Percentiles rank a stretch among this genome's conserved stretches.
phyloP scores from a whole-genome alignment of 2,113 vertebrate species.

The Bos indicus region DNA sequence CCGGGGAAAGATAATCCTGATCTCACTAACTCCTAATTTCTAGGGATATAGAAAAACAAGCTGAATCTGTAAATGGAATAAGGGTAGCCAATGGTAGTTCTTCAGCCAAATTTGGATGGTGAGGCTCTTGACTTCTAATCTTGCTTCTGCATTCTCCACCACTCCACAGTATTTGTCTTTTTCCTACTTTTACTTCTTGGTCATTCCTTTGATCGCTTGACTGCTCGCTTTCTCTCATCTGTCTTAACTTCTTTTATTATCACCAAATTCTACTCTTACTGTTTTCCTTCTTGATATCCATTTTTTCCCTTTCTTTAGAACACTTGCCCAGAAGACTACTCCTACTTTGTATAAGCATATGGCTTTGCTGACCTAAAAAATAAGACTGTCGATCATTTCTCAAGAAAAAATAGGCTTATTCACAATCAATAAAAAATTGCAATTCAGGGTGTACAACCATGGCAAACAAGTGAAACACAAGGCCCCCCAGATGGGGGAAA shows the following conservation, averaged over 20 bases:
- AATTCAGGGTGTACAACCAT: neutral
- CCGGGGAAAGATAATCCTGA: conserved; percentile 38
- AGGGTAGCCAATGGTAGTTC: neutral
- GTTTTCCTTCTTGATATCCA: neutral
- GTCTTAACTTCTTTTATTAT: neutral
- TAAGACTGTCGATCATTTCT: neutral
- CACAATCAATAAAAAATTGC: neutral
- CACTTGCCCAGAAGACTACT: neutral
- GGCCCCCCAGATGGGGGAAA: neutral
- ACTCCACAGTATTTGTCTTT: neutral
- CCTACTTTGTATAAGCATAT: neutral
- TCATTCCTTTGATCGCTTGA: neutral
- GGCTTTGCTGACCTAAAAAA: neutral
- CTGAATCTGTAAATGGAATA: conserved; percentile 26
- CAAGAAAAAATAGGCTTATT: neutral
- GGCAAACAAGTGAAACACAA: neutral
- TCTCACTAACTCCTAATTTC: conserved; percentile 36
- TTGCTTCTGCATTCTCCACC: too few relatives aligned
- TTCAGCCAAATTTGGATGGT: neutral
- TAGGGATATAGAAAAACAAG: conserved; percentile 15
- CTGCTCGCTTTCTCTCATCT: neutral
- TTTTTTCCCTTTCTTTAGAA: neutral
- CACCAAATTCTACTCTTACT: neutral
- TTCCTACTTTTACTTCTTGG: neutral
- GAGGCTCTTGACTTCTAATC: neutral